A percentile compares a stretch with the other conserved stretches of the same genome.
These are phyloP conservation scores for Epinephelus lanceolatus DNA, from an alignment of 2,113 vertebrate genomes.

Conservation along the genomic window DNA sequence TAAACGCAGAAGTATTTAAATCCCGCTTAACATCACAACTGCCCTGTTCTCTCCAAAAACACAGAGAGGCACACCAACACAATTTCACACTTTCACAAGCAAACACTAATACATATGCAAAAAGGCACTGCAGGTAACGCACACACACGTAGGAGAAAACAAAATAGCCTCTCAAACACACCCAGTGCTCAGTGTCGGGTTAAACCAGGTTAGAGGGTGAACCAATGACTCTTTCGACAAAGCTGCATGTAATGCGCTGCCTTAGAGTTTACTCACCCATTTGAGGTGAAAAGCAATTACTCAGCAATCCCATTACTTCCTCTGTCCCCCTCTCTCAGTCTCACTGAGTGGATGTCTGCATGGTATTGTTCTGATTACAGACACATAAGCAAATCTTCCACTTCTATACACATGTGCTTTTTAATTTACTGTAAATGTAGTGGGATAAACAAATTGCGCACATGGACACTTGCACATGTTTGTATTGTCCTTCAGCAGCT, in stretches of 20 bases:
- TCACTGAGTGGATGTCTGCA: slow-evolving; percentile 29
- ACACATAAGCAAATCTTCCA: slow-evolving; percentile 36
- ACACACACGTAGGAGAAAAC: neutral
- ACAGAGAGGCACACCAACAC: too few relatives aligned
- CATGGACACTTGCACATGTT: neutral
- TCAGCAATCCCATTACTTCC: slow-evolving; percentile 50
- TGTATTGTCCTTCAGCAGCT: too few relatives aligned
- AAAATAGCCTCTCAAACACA: neutral
- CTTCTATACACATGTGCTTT: slow-evolving; percentile 32
- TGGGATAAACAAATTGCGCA: neutral
- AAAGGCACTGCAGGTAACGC: neutral
- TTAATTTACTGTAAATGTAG: slow-evolving; percentile 39
- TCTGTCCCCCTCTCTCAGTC: slow-evolving; percentile 9
- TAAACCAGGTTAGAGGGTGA: slow-evolving; percentile 36
- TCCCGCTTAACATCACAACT: too few relatives aligned
- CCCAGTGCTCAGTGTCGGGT: neutral
- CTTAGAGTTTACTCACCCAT: slow-evolving; percentile 57
- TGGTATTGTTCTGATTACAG: slow-evolving; percentile 67
- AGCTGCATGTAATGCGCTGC: slow-evolving; percentile 58
- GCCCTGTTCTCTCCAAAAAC: too few relatives aligned
- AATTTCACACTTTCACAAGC: too few relatives aligned
- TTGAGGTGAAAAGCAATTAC: slow-evolving; percentile 71
- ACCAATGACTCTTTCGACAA: slow-evolving; percentile 31
- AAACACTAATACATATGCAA: too few relatives aligned
- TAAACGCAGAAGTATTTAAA: too few relatives aligned